Percentiles rank a stretch among this genome's conserved stretches.
These are phyloP conservation scores for Mormyrus proboscirostris DNA, from an alignment of 2,797 vertebrate species.

Conservation along the genomic window DNA sequence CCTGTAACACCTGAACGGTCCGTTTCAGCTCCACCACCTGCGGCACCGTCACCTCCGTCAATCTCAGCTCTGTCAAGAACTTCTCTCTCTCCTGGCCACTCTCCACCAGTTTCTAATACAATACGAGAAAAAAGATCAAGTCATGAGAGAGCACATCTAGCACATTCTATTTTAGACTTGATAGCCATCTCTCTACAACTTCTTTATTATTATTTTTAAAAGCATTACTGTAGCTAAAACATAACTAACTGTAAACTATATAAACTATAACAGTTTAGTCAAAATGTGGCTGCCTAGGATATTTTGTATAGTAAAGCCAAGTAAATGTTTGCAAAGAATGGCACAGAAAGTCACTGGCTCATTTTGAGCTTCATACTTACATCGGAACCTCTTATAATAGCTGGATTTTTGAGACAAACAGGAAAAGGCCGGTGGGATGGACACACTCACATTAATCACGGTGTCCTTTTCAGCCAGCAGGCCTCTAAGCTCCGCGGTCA, in stretches of 20 bases:
- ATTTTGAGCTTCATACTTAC: neutral
- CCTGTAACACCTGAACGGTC: slow-evolving; percentile 66
- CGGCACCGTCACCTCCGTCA: slow-evolving; percentile 38
- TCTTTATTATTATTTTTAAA: neutral
- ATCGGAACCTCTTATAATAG: neutral
- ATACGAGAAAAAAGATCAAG: slow-evolving; percentile 13
- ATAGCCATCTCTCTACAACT: neutral
- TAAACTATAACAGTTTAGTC: neutral
- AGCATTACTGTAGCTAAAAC: neutral
- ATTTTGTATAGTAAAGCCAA: neutral
- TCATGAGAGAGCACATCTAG: neutral
- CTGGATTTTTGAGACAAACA: neutral
- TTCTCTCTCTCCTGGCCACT: slow-evolving; percentile 58
- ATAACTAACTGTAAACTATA: neutral
- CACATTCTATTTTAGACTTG: neutral
- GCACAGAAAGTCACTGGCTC: neutral
- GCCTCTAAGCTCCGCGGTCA: slow-evolving; percentile 51
- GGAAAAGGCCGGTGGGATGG: neutral
- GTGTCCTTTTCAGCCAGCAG: slow-evolving; percentile 62
- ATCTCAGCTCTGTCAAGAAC: slow-evolving; percentile 48
- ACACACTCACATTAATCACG: slow-evolving; percentile 59
- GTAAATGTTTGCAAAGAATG: neutral
- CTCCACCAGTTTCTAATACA: slow-evolving; percentile 63
- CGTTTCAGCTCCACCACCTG: slow-evolving; percentile 63
- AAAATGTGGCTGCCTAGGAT: neutral